Evolutionary conservation across 2,113 vertebrate genomes (phyloP).

Genomic region (Tinamus guttatus): DNA sequence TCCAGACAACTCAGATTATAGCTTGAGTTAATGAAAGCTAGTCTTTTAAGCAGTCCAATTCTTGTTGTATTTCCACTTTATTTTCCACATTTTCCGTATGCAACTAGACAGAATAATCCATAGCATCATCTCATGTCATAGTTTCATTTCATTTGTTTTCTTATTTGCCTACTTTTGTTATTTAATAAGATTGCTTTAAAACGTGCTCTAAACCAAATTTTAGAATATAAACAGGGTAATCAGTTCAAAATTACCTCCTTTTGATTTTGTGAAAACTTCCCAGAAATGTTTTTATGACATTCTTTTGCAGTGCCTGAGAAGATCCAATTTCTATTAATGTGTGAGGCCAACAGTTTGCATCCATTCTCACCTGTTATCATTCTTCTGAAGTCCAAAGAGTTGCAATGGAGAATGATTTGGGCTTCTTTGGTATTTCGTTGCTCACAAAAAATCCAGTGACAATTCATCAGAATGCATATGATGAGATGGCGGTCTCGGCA

Average conservation of each 20-base stretch:
- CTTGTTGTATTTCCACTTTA: background rate
- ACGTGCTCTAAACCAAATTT: background rate
- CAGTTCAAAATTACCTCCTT: background rate
- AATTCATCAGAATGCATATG: conserved; percentile 62
- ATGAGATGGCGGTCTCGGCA: conserved; percentile 36
- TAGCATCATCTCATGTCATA: background rate
- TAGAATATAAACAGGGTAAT: background rate
- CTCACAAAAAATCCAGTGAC: conserved; percentile 51
- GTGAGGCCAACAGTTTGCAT: background rate
- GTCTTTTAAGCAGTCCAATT: background rate
- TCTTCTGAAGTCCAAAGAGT: background rate
- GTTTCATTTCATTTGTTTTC: background rate
- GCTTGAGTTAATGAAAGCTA: background rate
- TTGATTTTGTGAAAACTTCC: background rate
- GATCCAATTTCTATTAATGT: background rate
- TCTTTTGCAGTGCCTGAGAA: background rate
- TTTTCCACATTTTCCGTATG: background rate
- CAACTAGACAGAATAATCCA: background rate
- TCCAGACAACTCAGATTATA: rapidly evolving
- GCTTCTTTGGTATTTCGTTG: conserved; percentile 22
- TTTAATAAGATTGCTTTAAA: background rate
- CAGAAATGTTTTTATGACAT: background rate
- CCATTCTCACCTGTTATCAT: rapidly evolving
- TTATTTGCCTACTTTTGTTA: background rate
- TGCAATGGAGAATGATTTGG: conserved; percentile 12